A percentile compares a stretch with the other conserved stretches of the same genome.
Evolutionary conservation across 2,888 invertebrate genomes (phyloP).

Genomic region (Ochropleura plecta): DNA sequence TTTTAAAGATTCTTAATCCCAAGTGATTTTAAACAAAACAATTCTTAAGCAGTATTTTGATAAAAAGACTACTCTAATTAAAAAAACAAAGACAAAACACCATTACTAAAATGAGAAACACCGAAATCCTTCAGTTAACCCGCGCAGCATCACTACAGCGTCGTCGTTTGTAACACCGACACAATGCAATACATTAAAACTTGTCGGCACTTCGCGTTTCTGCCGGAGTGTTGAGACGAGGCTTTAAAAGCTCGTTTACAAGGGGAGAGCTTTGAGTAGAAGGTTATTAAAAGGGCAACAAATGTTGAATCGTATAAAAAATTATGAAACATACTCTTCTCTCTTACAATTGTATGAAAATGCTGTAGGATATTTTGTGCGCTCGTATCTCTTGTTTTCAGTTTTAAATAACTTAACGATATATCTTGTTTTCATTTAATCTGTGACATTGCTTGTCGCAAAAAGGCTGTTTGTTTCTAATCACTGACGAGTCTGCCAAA

Average conservation of each 20-base stretch:
- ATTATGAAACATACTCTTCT: too few species aligned
- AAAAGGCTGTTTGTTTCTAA: too few species aligned
- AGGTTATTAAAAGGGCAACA: background rate
- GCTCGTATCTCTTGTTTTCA: too few species aligned
- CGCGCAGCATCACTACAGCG: constrained; percentile 7
- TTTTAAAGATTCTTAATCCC: background rate
- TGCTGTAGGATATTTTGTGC: too few species aligned
- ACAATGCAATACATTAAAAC: constrained; percentile 60
- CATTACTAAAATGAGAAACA: constrained; percentile 32
- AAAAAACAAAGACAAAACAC: constrained; percentile 13
- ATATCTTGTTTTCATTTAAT: too few species aligned
- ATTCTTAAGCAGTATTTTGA: background rate
- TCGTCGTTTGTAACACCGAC: constrained; percentile 7
- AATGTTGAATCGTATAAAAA: too few species aligned
- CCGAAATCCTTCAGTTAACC: constrained; percentile 16
- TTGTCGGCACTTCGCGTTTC: constrained; percentile 35
- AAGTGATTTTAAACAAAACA: background rate
- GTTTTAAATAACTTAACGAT: too few species aligned
- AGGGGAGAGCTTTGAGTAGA: background rate
- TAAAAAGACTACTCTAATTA: background rate
- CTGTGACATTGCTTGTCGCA: too few species aligned
- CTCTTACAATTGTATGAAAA: too few species aligned
- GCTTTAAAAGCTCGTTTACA: constrained; percentile 17
- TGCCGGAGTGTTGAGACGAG: constrained; percentile 22
- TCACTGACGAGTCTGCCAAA: too few species aligned